These are phyloP conservation scores for Nipponia nippon DNA, from an alignment of 2,113 vertebrate genomes.

Conservation along the genomic window DNA sequence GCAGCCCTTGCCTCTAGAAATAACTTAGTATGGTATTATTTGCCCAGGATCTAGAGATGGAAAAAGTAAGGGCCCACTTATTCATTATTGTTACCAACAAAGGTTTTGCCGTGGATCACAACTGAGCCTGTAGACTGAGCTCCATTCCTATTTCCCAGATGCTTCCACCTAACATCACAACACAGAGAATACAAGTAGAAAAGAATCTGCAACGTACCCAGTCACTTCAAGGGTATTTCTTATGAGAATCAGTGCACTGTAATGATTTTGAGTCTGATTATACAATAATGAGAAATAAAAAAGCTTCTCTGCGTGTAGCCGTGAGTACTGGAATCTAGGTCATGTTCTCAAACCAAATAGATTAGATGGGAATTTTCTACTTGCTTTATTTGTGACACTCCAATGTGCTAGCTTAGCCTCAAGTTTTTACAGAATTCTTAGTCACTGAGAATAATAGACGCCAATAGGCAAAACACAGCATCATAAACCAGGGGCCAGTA, in stretches of 20 bases:
- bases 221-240: not conserved
- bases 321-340: slow-evolving; percentile 8
- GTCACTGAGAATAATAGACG: not conserved
- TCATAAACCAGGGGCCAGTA: not conserved
- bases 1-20: not conserved
- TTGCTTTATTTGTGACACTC: not conserved
- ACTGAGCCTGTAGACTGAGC: not conserved
- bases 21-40: not conserved
- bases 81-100: not conserved
- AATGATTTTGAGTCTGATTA: not conserved
- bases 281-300: not conserved
- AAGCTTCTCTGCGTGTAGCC: not conserved
- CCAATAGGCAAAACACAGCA: not conserved
- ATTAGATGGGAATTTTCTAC: not conserved
- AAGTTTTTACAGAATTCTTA: not conserved
- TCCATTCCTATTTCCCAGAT: not conserved
- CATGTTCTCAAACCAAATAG: not conserved
- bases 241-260: not conserved
- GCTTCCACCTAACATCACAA: not conserved
- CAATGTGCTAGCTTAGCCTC: not conserved
- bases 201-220: not conserved
- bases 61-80: not conserved
- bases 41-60: not conserved
- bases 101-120: not conserved
- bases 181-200: not conserved